Conservation (phyloP, 2,888 invertebrate species). For the Calephelis perditalis region DNA sequence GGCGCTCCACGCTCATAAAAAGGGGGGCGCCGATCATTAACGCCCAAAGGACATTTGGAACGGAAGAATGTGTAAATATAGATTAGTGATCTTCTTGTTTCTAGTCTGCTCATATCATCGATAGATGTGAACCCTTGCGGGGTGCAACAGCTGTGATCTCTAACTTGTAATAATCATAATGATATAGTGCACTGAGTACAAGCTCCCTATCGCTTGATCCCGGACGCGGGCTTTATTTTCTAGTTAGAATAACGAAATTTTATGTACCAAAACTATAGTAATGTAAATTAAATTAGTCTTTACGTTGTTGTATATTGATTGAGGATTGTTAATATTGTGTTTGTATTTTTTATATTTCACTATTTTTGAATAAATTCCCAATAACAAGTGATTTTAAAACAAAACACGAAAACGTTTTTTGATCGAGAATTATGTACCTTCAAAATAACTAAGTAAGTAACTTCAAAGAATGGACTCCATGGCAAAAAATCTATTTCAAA, state of each 20-base stretch:
- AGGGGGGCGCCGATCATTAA: constrained; percentile 75
- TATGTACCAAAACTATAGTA: constrained; percentile 75
- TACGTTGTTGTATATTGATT: constrained; percentile 70
- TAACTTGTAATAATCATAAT: constrained; percentile 67
- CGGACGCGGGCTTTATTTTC: constrained; percentile 55
- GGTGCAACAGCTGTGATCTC: constrained; percentile 75
- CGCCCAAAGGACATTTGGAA: constrained; percentile 67
- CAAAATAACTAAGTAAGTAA: no score
- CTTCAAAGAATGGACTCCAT: no score
- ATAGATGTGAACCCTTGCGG: constrained; percentile 55
- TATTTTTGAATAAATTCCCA: constrained; percentile 39
- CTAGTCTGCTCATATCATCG: constrained; percentile 73
- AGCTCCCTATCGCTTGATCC: constrained; percentile 44
- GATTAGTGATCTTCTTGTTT: constrained; percentile 56
- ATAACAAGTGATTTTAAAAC: neutral
- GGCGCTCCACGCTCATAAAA: constrained; percentile 85
- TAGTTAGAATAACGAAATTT: constrained; percentile 74
- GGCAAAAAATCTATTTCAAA: no score
- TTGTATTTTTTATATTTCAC: constrained; percentile 54
- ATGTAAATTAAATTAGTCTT: constrained; percentile 61
- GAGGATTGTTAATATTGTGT: constrained; percentile 67
- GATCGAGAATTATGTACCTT: neutral
- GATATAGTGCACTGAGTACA: constrained; percentile 59
- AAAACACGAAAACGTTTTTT: neutral
- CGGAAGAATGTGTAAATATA: constrained; percentile 68